Conservation (phyloP, 1,140 invertebrate genomes). For the Cydia strobilella region DNA sequence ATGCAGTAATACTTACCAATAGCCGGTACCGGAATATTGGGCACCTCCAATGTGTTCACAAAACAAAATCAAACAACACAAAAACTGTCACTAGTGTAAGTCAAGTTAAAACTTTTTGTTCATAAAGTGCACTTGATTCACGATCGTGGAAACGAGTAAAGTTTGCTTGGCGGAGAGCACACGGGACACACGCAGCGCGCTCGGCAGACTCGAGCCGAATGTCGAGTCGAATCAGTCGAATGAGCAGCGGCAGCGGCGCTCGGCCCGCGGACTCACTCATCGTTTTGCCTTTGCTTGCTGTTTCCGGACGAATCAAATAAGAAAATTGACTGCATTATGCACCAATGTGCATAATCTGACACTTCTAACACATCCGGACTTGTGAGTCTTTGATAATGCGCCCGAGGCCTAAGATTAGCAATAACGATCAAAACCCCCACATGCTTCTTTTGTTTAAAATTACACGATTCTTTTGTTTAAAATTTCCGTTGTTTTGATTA, state of each 20-base stretch:
- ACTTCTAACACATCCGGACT: background rate
- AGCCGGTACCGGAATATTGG: conserved; percentile 68
- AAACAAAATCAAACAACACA: conserved; percentile 73
- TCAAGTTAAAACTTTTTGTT: conserved; percentile 54
- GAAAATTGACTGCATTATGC: conserved; percentile 54
- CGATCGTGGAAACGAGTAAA: conserved; percentile 63
- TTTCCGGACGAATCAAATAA: conserved; percentile 43
- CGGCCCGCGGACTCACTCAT: conserved; percentile 33
- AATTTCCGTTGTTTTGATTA: conserved; percentile 4
- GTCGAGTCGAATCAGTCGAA: conserved; percentile 57
- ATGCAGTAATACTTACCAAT: conserved; percentile 71
- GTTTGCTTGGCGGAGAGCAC: conserved; percentile 58
- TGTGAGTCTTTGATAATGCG: background rate
- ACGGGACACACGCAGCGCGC: conserved; percentile 50
- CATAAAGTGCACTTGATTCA: conserved; percentile 63
- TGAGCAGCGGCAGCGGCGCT: conserved; percentile 32
- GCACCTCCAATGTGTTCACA: conserved; percentile 74
- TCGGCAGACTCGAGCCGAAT: conserved; percentile 61
- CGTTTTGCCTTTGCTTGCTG: conserved; percentile 23
- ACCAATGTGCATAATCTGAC: conserved; percentile 31
- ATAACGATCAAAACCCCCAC: background rate
- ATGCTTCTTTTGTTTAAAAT: conserved; percentile 5
- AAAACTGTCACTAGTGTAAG: conserved; percentile 66
- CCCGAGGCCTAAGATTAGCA: background rate
- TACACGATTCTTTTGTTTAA: background rate